Evolutionary conservation across 1,140 invertebrate species (phyloP).

Genomic region (Drosophila aff.): DNA sequence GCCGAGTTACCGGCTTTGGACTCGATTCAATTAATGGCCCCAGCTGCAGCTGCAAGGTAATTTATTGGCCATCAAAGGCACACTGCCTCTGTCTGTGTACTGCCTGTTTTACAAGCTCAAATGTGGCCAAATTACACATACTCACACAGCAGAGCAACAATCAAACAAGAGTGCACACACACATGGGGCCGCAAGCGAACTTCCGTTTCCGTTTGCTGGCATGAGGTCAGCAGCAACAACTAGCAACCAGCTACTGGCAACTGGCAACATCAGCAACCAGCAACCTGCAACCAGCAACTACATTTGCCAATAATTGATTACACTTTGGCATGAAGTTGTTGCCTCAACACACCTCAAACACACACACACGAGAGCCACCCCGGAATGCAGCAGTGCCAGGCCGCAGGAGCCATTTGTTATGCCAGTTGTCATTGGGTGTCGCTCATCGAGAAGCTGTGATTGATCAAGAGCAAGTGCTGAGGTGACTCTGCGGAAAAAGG

Average conservation of each 20-base stretch:
- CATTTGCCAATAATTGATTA: constrained; percentile 82
- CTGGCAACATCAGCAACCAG: not conserved
- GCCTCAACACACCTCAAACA: constrained; percentile 31
- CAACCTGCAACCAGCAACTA: no score
- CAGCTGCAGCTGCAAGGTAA: constrained; percentile 50
- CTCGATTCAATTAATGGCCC: constrained; percentile 63
- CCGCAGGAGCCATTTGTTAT: constrained; percentile 63
- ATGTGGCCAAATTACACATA: constrained; percentile 49
- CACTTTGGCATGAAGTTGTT: constrained; percentile 78
- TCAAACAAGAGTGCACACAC: constrained; percentile 49
- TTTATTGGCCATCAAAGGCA: constrained; percentile 60
- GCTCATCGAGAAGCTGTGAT: constrained; percentile 30
- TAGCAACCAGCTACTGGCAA: constrained; percentile 5
- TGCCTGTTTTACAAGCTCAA: constrained; percentile 70
- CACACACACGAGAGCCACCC: not conserved
- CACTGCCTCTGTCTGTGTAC: constrained; percentile 11
- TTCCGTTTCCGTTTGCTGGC: constrained; percentile 71
- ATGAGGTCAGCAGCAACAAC: constrained; percentile 62
- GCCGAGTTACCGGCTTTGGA: constrained; percentile 14
- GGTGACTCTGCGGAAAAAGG: not conserved
- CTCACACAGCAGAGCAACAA: constrained; percentile 47
- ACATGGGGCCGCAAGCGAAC: constrained; percentile 13
- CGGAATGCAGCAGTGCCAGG: constrained; percentile 24
- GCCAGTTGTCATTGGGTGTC: constrained; percentile 43
- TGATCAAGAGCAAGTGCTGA: constrained; percentile 13